Evolutionary conservation across 2,113 vertebrate genomes (phyloP).

Genomic region (Hyaena hyaena): DNA sequence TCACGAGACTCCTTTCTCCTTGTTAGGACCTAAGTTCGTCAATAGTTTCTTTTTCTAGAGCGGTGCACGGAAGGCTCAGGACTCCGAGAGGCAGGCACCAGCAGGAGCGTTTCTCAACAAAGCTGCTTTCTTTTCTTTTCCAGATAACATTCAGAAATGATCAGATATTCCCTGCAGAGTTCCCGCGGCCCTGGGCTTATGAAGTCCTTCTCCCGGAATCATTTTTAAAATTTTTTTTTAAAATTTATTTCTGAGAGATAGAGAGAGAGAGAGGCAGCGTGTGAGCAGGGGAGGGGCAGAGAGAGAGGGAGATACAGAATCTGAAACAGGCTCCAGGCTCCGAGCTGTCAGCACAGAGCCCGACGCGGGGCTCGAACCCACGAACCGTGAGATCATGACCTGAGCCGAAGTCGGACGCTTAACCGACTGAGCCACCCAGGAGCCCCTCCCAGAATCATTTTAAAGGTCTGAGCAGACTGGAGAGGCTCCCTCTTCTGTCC

Average conservation of each 20-base stretch:
- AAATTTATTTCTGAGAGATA: too few relatives aligned
- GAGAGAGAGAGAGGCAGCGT: too few relatives aligned
- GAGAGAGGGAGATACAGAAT: too few relatives aligned
- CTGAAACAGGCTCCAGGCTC: too few relatives aligned
- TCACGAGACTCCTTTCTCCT: background rate
- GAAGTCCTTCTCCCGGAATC: background rate
- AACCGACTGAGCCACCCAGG: too few relatives aligned
- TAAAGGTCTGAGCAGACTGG: background rate
- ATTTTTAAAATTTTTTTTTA: background rate
- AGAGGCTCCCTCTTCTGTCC: background rate
- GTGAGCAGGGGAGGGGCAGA: too few relatives aligned
- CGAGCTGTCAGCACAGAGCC: too few relatives aligned
- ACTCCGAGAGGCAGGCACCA: background rate
- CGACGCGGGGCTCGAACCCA: too few relatives aligned
- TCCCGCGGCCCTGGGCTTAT: background rate
- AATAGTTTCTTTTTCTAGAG: constrained; percentile 46
- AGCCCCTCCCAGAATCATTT: background rate
- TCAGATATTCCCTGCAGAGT: background rate
- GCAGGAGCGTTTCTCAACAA: constrained; percentile 15
- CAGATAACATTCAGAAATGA: constrained; percentile 50
- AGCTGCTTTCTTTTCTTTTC: constrained; percentile 40
- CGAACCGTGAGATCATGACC: too few relatives aligned
- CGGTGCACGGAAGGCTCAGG: background rate
- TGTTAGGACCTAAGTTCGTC: background rate
- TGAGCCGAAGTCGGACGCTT: too few relatives aligned